phyloP scores from a whole-genome alignment of 2,113 vertebrate species.

The Heteronetta atricapilla region DNA sequence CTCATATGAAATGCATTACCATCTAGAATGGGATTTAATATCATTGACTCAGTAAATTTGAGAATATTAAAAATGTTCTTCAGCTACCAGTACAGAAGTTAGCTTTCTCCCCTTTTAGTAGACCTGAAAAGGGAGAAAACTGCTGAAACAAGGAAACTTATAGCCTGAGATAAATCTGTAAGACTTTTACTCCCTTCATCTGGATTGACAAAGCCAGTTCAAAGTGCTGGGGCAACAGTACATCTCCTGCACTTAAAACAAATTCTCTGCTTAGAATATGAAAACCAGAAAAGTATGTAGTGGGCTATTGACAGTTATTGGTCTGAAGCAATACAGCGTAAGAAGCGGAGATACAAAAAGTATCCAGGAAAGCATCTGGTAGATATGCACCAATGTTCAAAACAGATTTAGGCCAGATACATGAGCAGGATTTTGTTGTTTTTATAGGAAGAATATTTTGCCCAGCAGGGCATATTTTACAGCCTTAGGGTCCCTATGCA shows the following conservation, averaged over 20 bases:
- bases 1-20: neutral
- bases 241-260: neutral
- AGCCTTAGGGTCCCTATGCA: neutral
- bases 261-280: neutral
- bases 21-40: neutral
- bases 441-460: neutral
- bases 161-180: neutral
- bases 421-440: neutral
- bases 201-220: neutral
- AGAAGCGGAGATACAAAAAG: neutral
- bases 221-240: neutral
- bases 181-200: neutral
- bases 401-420: neutral
- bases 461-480: neutral
- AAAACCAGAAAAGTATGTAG: conserved; percentile 2
- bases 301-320: neutral
- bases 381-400: neutral
- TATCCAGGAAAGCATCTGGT: neutral
- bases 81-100: neutral
- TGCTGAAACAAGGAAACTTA: neutral
- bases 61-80: neutral
- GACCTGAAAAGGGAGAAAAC: neutral
- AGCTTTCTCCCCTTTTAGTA: neutral
- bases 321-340: neutral
- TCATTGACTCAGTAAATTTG: neutral